Evolutionary conservation across 2,888 invertebrate genomes (phyloP), one percentile per base, ranked within the genome.

Genomic region (Philereme vetulata): DNA sequence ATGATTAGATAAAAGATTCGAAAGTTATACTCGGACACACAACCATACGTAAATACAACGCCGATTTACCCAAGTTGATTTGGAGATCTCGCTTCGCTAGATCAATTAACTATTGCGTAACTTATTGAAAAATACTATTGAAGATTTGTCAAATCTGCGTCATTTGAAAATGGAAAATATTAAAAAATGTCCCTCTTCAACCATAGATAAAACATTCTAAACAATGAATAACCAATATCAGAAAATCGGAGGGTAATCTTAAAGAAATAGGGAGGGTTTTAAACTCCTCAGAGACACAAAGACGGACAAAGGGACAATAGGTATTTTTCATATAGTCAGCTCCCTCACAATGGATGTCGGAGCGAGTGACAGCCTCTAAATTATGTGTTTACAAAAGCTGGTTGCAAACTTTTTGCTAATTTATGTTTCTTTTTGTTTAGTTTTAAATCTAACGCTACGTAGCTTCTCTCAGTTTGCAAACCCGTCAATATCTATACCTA

Each of bases 281-380:
- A 74, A 77, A 79, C 73, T 76, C 73, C 73, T 72, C 68, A 66
- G 73, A 67, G 77, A 78, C 79, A 58, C 61, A 61, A 61, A 44
- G 54, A 62, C 49, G 62, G 62, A 69, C 65, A 70, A 67, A 53
- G 53, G 57, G 48, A 78, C 74, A 77, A 77, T 64, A 62, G 72
- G 67, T 77, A 74, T 79, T 80, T 80, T 80, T 74, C 77, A 71
- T 76, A 72, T 70, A 66, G 60, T 57, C 66, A 50, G 52, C 52
- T 66, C 63, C 65, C 56, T 48, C 45, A 64, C 67, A 67, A 65
- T 63, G 48, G 48, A 58, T 44, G 62, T 62, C 62, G 54, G 47
- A 49, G 35, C 56, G 56, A 64, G 21, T 71, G 72, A 70, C 72
- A 70, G 66, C 62, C 52, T 21, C 63, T 71, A 68, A 72, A 64